Conservation (phyloP, 2,888 invertebrate species). For the Ferrisia virgata region DNA sequence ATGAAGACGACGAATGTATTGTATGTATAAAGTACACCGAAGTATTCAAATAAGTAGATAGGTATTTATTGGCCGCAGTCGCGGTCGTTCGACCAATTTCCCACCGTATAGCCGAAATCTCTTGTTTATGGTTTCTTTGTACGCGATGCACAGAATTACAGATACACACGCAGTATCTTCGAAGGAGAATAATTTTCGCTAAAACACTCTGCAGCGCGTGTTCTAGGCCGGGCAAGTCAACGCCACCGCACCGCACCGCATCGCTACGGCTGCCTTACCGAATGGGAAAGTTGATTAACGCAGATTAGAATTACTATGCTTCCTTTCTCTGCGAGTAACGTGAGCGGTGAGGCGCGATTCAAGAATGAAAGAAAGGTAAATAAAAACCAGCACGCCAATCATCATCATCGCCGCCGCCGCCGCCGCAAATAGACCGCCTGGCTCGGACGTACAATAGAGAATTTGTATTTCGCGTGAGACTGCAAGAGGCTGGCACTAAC, state of each 20-base stretch:
- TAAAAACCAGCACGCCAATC: not conserved
- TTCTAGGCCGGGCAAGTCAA: not conserved
- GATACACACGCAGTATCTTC: not conserved
- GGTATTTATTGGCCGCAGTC: no score
- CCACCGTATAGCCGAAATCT: not conserved
- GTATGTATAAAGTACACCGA: no score
- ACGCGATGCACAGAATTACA: not conserved
- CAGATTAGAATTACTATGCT: not conserved
- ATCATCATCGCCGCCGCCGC: no score
- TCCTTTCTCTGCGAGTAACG: not conserved
- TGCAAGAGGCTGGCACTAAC: no score
- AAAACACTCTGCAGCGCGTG: not conserved
- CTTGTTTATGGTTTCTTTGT: not conserved
- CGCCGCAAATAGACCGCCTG: no score
- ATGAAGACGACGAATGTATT: no score
- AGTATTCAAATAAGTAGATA: no score
- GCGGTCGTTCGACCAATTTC: not conserved
- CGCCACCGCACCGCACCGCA: not conserved
- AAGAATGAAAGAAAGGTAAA: not conserved
- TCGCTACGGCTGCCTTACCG: not conserved
- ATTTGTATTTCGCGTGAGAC: no score
- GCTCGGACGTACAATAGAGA: no score
- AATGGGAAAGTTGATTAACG: not conserved
- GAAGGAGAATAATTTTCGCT: not conserved
- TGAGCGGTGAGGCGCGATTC: not conserved